These are phyloP conservation scores for Illadopsis cleaveri DNA, from an alignment of 2,113 vertebrate species.

Conservation along the genomic window DNA sequence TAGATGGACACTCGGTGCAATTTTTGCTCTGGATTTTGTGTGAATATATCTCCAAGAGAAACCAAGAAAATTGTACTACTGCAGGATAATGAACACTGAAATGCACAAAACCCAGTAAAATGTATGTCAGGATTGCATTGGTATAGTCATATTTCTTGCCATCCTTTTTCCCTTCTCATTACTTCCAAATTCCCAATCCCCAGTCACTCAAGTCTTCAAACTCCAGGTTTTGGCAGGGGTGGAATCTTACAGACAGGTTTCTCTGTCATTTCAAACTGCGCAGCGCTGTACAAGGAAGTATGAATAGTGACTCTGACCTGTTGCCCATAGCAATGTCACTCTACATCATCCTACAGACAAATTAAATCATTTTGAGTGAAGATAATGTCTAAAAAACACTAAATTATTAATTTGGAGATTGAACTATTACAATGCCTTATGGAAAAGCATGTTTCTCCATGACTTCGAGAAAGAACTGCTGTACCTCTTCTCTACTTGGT, in stretches of 20 bases:
- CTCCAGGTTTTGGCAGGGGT: background rate
- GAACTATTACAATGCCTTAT: background rate
- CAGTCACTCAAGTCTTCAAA: background rate
- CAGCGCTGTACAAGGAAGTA: background rate
- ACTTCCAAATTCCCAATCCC: background rate
- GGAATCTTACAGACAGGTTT: background rate
- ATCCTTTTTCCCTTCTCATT: background rate
- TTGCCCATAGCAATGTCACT: background rate
- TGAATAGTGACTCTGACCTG: background rate
- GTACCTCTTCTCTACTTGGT: background rate
- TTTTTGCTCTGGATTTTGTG: background rate
- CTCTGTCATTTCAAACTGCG: background rate
- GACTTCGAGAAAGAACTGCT: background rate
- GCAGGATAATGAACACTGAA: background rate
- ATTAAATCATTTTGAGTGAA: background rate
- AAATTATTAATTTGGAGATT: background rate
- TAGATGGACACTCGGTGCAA: background rate
- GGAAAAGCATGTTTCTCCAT: background rate
- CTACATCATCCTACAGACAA: background rate
- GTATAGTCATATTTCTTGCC: background rate
- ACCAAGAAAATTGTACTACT: background rate
- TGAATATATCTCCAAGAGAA: background rate
- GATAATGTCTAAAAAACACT: background rate
- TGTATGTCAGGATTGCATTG: background rate
- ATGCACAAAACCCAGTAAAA: background rate